Evolutionary conservation across 2,113 vertebrate genomes (phyloP).

Genomic region (Malurus melanocephalus): DNA sequence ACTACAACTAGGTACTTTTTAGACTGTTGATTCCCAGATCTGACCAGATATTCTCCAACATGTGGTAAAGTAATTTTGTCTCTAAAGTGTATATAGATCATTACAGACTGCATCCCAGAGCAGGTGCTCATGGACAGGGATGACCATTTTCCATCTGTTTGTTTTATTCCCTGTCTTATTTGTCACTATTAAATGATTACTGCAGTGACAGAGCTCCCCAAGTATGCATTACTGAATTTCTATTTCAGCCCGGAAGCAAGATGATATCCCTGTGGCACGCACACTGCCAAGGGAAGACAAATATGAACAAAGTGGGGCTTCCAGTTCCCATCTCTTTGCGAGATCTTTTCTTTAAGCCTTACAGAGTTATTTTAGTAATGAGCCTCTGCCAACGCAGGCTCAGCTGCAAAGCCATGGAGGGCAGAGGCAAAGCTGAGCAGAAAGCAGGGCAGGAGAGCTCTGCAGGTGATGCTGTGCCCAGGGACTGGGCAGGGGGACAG

Average conservation of each 20-base stretch:
- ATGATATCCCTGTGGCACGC: slow-evolving; percentile 50
- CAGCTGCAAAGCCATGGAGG: background rate
- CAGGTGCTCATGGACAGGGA: slow-evolving; percentile 40
- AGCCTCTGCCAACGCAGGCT: background rate
- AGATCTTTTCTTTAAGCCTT: slow-evolving; percentile 23
- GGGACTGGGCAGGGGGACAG: background rate
- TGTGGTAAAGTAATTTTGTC: slow-evolving; percentile 49
- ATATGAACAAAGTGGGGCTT: slow-evolving; percentile 36
- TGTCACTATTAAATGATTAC: slow-evolving; percentile 48
- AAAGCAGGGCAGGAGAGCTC: background rate
- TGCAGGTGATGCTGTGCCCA: background rate
- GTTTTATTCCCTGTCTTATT: slow-evolving; percentile 60
- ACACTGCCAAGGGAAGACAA: slow-evolving; percentile 9
- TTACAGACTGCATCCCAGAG: slow-evolving; percentile 40
- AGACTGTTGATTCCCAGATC: slow-evolving; percentile 28
- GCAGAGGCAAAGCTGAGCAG: background rate
- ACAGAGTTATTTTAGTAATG: background rate
- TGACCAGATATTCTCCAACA: slow-evolving; percentile 10
- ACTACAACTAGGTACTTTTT: slow-evolving; percentile 4
- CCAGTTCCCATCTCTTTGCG: slow-evolving; percentile 50
- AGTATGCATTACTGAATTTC: slow-evolving; percentile 65
- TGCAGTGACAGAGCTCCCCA: slow-evolving; percentile 61
- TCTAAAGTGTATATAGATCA: slow-evolving; percentile 34
- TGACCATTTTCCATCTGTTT: slow-evolving; percentile 64
- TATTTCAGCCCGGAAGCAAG: slow-evolving; percentile 60